Evolutionary conservation across 2,888 invertebrate genomes (phyloP).

Genomic region (Leistus spinibarbis): DNA sequence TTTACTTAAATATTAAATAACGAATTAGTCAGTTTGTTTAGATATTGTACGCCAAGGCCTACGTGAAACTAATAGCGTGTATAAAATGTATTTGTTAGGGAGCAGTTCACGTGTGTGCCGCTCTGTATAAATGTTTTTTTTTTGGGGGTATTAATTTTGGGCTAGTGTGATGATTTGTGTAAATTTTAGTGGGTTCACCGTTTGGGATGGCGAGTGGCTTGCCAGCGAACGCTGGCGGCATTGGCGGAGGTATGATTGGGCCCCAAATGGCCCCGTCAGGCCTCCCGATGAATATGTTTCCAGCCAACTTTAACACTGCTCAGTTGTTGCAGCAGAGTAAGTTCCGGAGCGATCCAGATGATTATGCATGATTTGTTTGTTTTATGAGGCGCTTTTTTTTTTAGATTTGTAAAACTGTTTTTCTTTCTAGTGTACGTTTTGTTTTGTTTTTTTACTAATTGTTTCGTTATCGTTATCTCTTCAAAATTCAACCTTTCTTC

Average conservation of each 20-base stretch:
- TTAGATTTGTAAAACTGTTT: background rate
- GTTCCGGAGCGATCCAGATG: slow-evolving; percentile 53
- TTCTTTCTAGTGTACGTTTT: background rate
- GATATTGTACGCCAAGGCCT: too few species aligned
- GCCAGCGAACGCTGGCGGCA: slow-evolving; percentile 50
- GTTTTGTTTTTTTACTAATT: background rate
- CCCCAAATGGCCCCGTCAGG: slow-evolving; percentile 2
- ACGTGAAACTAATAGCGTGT: background rate
- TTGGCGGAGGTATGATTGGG: slow-evolving; percentile 7
- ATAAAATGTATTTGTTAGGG: background rate
- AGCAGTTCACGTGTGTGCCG: background rate
- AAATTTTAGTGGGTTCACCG: slow-evolving; percentile 44
- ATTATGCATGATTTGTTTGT: background rate
- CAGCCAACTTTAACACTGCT: slow-evolving; percentile 70
- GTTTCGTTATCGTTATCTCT: too few species aligned
- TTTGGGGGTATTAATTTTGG: background rate
- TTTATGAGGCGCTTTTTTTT: background rate
- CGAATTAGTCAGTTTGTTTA: too few species aligned
- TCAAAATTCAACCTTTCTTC: too few species aligned
- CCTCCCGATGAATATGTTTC: slow-evolving; percentile 45
- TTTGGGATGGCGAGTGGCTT: slow-evolving; percentile 51
- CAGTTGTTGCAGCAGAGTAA: slow-evolving; percentile 87
- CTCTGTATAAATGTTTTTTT: background rate
- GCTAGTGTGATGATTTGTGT: slow-evolving; percentile 10
- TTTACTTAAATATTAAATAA: too few species aligned